These are phyloP conservation scores for Megaptera novaeangliae DNA, from an alignment of 2,113 vertebrate genomes.

Conservation along the genomic window DNA sequence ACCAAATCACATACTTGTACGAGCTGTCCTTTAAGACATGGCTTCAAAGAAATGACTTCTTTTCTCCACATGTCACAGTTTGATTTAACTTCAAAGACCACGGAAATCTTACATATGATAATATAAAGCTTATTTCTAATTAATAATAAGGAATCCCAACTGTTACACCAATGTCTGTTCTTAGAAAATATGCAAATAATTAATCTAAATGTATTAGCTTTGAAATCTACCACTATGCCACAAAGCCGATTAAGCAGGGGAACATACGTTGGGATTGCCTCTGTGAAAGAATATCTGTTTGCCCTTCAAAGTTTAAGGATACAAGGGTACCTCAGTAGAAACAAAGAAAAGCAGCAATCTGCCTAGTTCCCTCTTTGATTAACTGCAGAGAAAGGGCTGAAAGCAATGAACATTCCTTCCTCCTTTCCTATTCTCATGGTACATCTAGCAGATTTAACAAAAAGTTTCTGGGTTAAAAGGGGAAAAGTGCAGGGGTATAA, in stretches of 20 bases:
- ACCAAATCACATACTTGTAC: background rate
- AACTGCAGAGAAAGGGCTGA: background rate
- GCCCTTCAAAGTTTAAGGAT: background rate
- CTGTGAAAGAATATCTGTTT: background rate
- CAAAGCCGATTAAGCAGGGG: background rate
- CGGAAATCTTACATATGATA: background rate
- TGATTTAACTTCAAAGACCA: background rate
- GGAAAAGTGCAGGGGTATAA: background rate
- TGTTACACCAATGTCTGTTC: background rate
- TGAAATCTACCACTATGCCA: slow-evolving; percentile 18
- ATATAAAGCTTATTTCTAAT: slow-evolving; percentile 14
- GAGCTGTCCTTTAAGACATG: background rate
- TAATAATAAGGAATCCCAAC: slow-evolving; percentile 21
- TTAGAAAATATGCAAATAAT: background rate
- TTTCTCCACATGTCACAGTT: background rate
- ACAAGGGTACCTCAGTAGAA: background rate
- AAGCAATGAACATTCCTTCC: background rate
- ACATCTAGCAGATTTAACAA: slow-evolving; percentile 10
- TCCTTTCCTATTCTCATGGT: background rate
- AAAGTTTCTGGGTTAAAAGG: background rate
- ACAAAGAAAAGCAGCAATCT: background rate
- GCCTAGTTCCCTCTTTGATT: background rate
- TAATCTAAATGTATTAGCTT: background rate
- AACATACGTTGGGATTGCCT: background rate
- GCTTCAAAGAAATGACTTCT: slow-evolving; percentile 4